Base-by-base conservation (phyloP, 1,140 invertebrate species). In the Battus philenor region DNA sequence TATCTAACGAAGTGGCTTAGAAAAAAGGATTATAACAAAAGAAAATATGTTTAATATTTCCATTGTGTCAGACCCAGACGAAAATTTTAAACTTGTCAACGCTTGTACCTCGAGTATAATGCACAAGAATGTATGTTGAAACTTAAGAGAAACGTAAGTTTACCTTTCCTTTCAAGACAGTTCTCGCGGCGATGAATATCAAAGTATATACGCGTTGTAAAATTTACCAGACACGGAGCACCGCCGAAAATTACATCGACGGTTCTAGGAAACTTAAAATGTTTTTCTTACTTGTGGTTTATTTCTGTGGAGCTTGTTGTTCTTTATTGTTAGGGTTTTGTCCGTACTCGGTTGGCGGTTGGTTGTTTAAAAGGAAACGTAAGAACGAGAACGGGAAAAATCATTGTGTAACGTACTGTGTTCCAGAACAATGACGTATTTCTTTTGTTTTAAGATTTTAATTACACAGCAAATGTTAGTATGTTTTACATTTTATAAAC, bases 141-240 rank as follows among this genome's bases (percentile, higher is more conserved):
- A 18, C n/a, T 12, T 12, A 10, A n/a, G 6, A 36, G 33, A 20
- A 18, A 36, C 10, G 9, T 20, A 20, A 20, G 10, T 12, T 12
- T 36, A 36, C 15, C 33, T 36, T 36, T 36, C 33, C 33, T 36
- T 36, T 36, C 20, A 36, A 36, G 17, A 15, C 17, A 36, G 9
- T 36, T 9, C 16, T 36, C 15, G 32, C n/a, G 15, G 4, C 32
- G 33, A 12, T 36, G 33, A 20, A 36, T 22, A 10, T 36, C 17
- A 22, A 36, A 36, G 33, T 36, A 36, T 11, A 36, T 36, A 36
- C 33, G 33, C 20, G 33, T 2, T 22, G 33, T 36, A 36, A 36
- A 36, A 36, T 36, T 36, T 36, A 36, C 33, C 33, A 36, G 33
- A 36, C 33, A 36, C 33, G 33, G 11, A 36, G 33, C 33, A 10